Base-by-base conservation (phyloP, 2,113 vertebrate species). In the Engraulis encrasicolus region DNA sequence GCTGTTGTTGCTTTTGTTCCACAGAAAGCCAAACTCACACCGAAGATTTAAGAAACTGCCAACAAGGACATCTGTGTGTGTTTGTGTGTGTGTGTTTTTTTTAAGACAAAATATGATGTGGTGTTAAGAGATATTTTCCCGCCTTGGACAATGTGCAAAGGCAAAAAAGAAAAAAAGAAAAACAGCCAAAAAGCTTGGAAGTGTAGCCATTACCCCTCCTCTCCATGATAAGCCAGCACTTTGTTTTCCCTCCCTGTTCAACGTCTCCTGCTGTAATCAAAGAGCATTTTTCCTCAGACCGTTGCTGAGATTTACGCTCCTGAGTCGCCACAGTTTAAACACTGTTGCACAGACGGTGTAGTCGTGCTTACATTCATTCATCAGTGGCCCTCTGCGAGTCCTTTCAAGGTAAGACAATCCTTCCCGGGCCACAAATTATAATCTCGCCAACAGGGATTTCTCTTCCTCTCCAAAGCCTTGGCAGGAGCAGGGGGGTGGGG, bases 11-110 rank as follows among this genome's bases (percentile, higher is more conserved):
- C 50, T 82, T 85, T 82, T 92, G 81, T 90, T 92, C 94, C 94
- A 88, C 95, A 98, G 97, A 99, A 99, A 98, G 97, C 97, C 91
- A 99, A 99, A 92, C 94, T 99, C 95, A 96, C 96, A 89, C 96
- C 96, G 96, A 98, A 99, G 94, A 97, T 96, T 86, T 98, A 90
- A 96, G 86, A 84, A 23, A 83, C 86, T 82, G 85, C 66, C 14
- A 45, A 34, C 66, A 74, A 31, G 66, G 66, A 74, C 31, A 34
- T 23, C 66, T 74, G 31, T 2, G 31, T 6, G 5, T 58, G 11
- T 66, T n/a, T n/a, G n/a, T 74, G 31, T 2, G 31, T n/a, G n/a
- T n/a, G n/a, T 15, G 31, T 15, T 71, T 34, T 74, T 74, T 74
- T 74, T 15, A 34, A 34, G 14, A 34, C 14, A 34, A 74, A 74